phyloP scores from a whole-genome alignment of 1,140 invertebrate genomes.

The Eufriesea mexicana region DNA sequence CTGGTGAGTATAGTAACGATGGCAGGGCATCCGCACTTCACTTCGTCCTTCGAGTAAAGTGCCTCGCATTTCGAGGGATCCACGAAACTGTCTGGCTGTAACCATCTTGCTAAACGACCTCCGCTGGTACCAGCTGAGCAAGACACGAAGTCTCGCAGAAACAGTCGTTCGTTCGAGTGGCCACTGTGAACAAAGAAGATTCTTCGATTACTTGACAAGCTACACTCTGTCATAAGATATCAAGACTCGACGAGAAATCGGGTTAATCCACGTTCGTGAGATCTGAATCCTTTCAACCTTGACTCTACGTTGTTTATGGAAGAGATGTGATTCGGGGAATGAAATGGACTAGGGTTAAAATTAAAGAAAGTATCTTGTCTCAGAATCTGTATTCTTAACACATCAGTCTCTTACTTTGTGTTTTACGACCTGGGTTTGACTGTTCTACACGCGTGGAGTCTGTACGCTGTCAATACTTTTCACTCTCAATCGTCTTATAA shows the following conservation, averaged over 20 bases:
- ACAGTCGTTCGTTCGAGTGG: constrained; percentile 95
- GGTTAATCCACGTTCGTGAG: too few relatives aligned
- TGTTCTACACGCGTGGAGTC: too few relatives aligned
- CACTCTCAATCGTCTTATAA: too few relatives aligned
- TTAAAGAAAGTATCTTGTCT: too few relatives aligned
- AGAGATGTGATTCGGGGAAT: too few relatives aligned
- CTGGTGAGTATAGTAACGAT: constrained; percentile 92
- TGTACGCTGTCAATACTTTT: too few relatives aligned
- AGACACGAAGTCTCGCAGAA: constrained; percentile 95
- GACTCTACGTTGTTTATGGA: too few relatives aligned
- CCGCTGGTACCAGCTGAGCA: constrained; percentile 94
- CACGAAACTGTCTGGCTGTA: constrained; percentile 95
- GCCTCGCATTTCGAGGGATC: constrained; percentile 94
- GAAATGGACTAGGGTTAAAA: too few relatives aligned
- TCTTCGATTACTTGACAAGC: background rate
- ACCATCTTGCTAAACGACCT: constrained; percentile 95
- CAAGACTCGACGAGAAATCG: background rate
- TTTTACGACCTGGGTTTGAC: too few relatives aligned
- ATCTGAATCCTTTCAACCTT: too few relatives aligned
- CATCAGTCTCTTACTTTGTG: too few relatives aligned
- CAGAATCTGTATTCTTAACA: too few relatives aligned
- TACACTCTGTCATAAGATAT: background rate
- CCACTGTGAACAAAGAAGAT: constrained; percentile 82
- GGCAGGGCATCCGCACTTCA: constrained; percentile 92
- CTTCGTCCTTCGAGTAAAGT: constrained; percentile 88